Percentiles rank a stretch among this genome's conserved stretches.
phyloP scores from a whole-genome alignment of 1,140 invertebrate species.

The Pogonomyrmex barbatus region DNA sequence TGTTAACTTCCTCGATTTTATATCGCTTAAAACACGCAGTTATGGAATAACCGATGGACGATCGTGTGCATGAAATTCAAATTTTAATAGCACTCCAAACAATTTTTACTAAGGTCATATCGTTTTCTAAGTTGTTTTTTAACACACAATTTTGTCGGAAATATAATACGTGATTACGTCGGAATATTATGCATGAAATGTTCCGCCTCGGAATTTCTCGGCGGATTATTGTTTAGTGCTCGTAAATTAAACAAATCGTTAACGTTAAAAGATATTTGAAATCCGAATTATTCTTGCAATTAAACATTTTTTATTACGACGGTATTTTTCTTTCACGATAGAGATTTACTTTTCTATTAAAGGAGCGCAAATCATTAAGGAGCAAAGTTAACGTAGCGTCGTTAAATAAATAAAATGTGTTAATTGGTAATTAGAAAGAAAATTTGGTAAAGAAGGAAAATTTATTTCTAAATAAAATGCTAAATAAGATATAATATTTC shows the following conservation, averaged over 20 bases:
- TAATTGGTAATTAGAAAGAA: neutral
- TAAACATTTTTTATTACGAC: conserved; percentile 1
- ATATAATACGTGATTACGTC: neutral
- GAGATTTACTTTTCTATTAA: neutral
- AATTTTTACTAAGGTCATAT: neutral
- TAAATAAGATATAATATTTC: neutral
- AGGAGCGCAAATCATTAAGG: neutral
- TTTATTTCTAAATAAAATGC: neutral
- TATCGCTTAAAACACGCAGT: conserved; percentile 2
- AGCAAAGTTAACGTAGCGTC: neutral
- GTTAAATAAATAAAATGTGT: neutral
- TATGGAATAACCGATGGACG: neutral
- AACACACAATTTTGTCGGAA: neutral
- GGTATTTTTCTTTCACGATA: neutral
- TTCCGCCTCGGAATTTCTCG: neutral
- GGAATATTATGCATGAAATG: neutral
- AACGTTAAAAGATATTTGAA: neutral
- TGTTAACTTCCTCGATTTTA: conserved; percentile 19
- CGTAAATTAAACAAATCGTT: conserved; percentile 15
- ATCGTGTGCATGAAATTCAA: neutral
- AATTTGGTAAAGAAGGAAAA: neutral
- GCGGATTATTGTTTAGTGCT: neutral
- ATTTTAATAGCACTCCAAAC: conserved; percentile 2
- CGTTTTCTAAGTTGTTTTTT: neutral
- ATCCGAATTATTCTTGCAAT: neutral